These are phyloP conservation scores for Microplitis deprimator DNA, from an alignment of 2,888 invertebrate species.

Conservation along the genomic window DNA sequence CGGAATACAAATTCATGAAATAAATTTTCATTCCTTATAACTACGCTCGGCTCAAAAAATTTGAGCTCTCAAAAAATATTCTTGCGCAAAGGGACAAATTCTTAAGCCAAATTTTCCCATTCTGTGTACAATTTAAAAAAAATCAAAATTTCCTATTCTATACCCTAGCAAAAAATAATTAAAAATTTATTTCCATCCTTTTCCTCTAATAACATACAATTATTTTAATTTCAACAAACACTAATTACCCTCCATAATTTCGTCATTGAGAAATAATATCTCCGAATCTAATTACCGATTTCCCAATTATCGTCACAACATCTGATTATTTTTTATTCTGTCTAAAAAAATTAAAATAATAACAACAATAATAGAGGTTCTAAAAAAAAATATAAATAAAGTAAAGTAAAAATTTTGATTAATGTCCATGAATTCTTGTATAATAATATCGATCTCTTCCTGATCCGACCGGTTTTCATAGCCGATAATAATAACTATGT, in stretches of 20 bases:
- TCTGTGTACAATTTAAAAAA: too few relatives aligned
- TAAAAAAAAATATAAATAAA: background rate
- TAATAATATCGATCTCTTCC: slow-evolving; percentile 20
- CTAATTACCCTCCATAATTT: background rate
- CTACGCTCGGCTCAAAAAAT: too few relatives aligned
- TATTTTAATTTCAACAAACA: background rate
- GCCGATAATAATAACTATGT: slow-evolving; percentile 42
- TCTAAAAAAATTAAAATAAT: background rate
- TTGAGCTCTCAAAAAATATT: too few relatives aligned
- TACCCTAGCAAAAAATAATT: too few relatives aligned
- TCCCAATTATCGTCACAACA: background rate
- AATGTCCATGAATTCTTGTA: slow-evolving; percentile 13
- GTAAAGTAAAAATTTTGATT: background rate
- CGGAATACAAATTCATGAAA: too few relatives aligned
- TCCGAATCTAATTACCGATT: background rate
- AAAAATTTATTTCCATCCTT: background rate
- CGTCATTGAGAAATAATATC: background rate
- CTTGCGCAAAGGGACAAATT: too few relatives aligned
- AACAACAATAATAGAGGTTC: background rate
- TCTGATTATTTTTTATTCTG: background rate
- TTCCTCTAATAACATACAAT: background rate
- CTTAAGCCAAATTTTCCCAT: too few relatives aligned
- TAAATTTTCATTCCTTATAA: too few relatives aligned
- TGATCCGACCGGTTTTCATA: slow-evolving; percentile 36
- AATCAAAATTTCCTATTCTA: too few relatives aligned